Evolutionary conservation across 2,888 invertebrate genomes (phyloP).

Genomic region (Tachina lurida): DNA sequence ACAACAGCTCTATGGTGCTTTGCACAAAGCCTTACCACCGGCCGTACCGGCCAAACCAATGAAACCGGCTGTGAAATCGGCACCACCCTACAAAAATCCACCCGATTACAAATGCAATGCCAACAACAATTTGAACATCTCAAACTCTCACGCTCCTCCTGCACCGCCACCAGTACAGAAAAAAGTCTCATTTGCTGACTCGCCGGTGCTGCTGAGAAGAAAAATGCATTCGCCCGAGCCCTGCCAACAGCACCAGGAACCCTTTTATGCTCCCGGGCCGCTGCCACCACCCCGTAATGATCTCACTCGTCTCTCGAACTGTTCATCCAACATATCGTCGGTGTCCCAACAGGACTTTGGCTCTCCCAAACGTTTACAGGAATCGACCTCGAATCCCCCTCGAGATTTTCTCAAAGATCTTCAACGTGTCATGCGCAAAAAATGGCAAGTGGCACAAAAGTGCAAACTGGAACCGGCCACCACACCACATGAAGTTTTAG

Average conservation of each 20-base stretch:
- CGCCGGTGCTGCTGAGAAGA: slow-evolving; percentile 82
- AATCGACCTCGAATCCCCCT: slow-evolving; percentile 89
- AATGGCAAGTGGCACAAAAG: slow-evolving; percentile 96
- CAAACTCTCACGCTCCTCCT: slow-evolving; percentile 43
- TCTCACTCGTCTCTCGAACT: slow-evolving; percentile 88
- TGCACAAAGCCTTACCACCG: slow-evolving; percentile 72
- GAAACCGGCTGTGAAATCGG: slow-evolving; percentile 79
- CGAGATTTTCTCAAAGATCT: slow-evolving; percentile 93
- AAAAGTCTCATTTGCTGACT: slow-evolving; percentile 83
- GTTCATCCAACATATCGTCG: slow-evolving; percentile 76
- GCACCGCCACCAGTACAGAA: slow-evolving; percentile 75
- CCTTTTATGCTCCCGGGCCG: slow-evolving; percentile 82
- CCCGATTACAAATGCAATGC: slow-evolving; percentile 80
- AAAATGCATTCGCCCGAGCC: slow-evolving; percentile 83
- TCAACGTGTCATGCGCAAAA: slow-evolving; percentile 95
- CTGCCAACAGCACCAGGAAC: slow-evolving; percentile 73
- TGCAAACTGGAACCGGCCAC: slow-evolving; percentile 94
- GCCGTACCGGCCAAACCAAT: slow-evolving; percentile 80
- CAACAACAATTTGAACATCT: background rate
- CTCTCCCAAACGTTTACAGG: slow-evolving; percentile 90
- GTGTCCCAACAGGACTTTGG: slow-evolving; percentile 83
- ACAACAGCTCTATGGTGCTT: slow-evolving; percentile 40
- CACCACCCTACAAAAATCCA: slow-evolving; percentile 83
- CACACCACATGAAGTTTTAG: slow-evolving; percentile 94
- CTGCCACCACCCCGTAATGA: slow-evolving; percentile 91